Percentiles rank a stretch among this genome's conserved stretches.
These are phyloP conservation scores for Dromiciops gliroides DNA, from an alignment of 2,113 vertebrate genomes.

Conservation along the genomic window DNA sequence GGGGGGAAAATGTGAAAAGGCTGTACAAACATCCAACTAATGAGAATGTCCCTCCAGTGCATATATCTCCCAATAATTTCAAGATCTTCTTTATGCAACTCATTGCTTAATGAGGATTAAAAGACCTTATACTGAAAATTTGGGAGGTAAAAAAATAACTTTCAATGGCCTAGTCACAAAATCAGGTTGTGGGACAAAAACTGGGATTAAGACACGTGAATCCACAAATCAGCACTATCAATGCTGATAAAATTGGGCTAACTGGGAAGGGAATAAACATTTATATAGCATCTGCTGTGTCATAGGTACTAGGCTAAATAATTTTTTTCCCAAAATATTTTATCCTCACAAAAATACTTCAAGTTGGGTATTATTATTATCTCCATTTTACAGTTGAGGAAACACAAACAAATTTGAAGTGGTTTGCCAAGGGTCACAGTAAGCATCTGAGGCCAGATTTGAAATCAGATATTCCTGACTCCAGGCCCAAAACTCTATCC, in stretches of 20 bases:
- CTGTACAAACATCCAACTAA: background rate
- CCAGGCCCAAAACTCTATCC: background rate
- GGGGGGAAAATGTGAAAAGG: background rate
- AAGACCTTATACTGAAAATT: background rate
- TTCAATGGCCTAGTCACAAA: slow-evolving; percentile 9
- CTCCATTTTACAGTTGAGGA: background rate
- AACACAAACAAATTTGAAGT: background rate
- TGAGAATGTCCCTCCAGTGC: background rate
- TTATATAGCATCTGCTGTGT: background rate
- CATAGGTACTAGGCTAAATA: background rate
- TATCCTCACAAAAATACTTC: background rate
- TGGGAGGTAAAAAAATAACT: background rate
- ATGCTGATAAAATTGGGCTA: background rate
- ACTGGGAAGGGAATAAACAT: background rate
- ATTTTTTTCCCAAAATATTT: background rate
- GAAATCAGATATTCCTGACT: background rate
- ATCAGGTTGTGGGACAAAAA: background rate
- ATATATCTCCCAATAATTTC: slow-evolving; percentile 1
- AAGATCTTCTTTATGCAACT: background rate
- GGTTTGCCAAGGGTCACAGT: background rate
- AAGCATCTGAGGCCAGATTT: background rate
- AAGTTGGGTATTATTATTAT: background rate
- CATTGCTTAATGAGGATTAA: background rate
- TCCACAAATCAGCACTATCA: background rate
- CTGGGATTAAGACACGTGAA: background rate